Percentiles rank a stretch among this genome's conserved stretches.
These are phyloP conservation scores for Limonius californicus DNA, from an alignment of 1,140 invertebrate genomes.

Conservation along the genomic window DNA sequence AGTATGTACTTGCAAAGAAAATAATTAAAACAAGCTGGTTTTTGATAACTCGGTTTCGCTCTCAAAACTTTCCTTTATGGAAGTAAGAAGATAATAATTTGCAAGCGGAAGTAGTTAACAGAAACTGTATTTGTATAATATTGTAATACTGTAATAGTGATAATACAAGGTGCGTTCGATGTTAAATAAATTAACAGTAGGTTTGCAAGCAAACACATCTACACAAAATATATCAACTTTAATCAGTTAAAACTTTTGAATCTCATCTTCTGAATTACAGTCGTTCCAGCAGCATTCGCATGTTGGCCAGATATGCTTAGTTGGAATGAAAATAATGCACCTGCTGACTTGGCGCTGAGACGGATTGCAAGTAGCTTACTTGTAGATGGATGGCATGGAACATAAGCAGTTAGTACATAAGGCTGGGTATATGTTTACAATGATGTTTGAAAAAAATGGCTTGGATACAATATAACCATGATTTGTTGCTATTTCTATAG, in stretches of 20 bases:
- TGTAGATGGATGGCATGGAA: constrained; percentile 42
- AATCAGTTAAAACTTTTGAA: constrained; percentile 7
- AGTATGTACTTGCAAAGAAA: no score
- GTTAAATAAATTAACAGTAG: constrained; percentile 43
- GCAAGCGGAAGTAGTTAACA: neutral
- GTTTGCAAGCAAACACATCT: constrained; percentile 45
- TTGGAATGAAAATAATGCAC: constrained; percentile 24
- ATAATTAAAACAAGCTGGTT: no score
- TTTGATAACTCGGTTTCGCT: no score
- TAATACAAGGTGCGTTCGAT: constrained; percentile 35
- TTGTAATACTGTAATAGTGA: constrained; percentile 11
- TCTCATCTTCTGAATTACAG: constrained; percentile 12
- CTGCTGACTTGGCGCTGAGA: constrained; percentile 20
- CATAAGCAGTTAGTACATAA: constrained; percentile 39
- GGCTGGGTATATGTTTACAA: constrained; percentile 21
- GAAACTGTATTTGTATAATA: neutral
- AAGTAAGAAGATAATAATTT: neutral
- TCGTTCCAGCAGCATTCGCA: constrained; percentile 11
- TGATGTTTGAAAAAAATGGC: constrained; percentile 15
- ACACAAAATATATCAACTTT: constrained; percentile 45
- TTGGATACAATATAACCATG: constrained; percentile 8
- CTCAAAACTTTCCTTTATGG: no score
- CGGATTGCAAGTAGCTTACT: constrained; percentile 19
- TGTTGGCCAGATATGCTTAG: constrained; percentile 3
- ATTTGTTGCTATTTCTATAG: constrained; percentile 62